These are phyloP conservation scores for Podilymbus podiceps DNA, from an alignment of 2,113 vertebrate species.

Conservation along the genomic window DNA sequence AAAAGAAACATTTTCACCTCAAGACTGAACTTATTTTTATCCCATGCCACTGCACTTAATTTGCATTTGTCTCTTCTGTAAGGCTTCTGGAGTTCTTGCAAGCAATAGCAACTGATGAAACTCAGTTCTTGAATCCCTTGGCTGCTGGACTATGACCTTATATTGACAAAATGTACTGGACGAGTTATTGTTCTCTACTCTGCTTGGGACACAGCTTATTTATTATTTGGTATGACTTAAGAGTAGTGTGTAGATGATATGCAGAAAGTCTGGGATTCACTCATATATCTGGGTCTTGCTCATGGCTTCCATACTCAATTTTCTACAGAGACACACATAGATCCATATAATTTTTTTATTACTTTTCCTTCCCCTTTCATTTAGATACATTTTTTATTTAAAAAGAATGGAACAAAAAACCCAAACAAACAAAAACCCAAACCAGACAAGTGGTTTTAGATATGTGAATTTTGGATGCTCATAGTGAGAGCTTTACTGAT, in stretches of 20 bases:
- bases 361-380: neutral
- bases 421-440: no score
- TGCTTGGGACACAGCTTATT: neutral
- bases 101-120: constrained; percentile 8
- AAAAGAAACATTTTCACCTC: neutral
- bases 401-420: neutral
- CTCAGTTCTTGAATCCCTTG: neutral
- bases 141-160: neutral
- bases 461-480: neutral
- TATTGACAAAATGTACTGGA: neutral
- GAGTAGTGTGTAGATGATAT: neutral
- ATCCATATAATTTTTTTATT: neutral
- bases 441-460: neutral
- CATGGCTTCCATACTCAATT: neutral
- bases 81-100: neutral
- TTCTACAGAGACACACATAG: neutral
- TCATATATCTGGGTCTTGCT: neutral
- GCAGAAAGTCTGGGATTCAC: neutral
- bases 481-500: neutral
- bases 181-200: constrained; percentile 8
- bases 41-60: neutral
- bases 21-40: neutral
- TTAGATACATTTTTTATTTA: neutral
- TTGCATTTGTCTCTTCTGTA: neutral
- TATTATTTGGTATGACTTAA: neutral